Conservation (phyloP, 2,888 invertebrate genomes). For the Atrina japonica region DNA sequence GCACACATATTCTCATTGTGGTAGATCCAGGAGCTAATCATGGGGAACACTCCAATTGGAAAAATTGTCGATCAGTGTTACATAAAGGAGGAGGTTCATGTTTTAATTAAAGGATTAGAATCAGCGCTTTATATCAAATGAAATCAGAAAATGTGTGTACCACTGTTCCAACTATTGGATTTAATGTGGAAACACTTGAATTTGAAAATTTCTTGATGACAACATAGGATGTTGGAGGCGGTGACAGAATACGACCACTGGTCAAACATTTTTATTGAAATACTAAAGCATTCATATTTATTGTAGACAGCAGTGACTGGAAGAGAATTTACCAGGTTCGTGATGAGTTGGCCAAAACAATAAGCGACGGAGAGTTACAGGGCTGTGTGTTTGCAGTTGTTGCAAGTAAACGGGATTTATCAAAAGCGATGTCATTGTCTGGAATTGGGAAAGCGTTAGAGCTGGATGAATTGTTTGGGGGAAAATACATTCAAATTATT, state of each 20-base stretch:
- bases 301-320: conserved; percentile 64
- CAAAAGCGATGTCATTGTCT: conserved; percentile 44
- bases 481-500: conserved; percentile 42
- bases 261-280: conserved; percentile 55
- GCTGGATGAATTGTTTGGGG: neutral
- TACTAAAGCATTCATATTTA: conserved; percentile 57
- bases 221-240: conserved; percentile 62
- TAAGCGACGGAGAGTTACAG: conserved; percentile 49
- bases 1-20: no score
- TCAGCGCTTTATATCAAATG: conserved; percentile 56
- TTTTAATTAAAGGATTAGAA: conserved; percentile 57
- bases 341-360: conserved; percentile 42
- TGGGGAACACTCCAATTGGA: conserved; percentile 13
- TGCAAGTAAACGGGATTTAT: conserved; percentile 66
- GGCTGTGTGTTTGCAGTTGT: conserved; percentile 49
- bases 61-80: conserved; percentile 7
- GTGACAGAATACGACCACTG: conserved; percentile 58
- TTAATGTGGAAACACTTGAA: conserved; percentile 60
- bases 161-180: conserved; percentile 67
- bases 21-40: no score
- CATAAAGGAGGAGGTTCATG: conserved; percentile 28
- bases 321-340: conserved; percentile 56
- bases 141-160: conserved; percentile 63
- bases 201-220: conserved; percentile 47
- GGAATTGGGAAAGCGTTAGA: conserved; percentile 48